Percentiles rank a stretch among this genome's conserved stretches.
Evolutionary conservation across 2,797 vertebrate species (phyloP).

Genomic region (Chiloscyllium punctatum): DNA sequence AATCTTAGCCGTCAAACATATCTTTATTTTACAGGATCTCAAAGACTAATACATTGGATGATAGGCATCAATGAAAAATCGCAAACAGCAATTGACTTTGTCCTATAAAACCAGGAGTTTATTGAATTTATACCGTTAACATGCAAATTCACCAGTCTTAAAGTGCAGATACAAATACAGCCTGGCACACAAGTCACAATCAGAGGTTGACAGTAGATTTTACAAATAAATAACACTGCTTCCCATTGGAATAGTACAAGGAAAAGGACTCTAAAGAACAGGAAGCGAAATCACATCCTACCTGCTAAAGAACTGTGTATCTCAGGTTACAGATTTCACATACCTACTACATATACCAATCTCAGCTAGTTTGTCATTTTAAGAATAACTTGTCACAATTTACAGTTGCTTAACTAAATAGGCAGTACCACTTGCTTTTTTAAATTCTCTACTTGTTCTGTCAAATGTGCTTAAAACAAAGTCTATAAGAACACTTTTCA

Average conservation of each 20-base stretch:
- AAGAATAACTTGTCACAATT: constrained; percentile 14
- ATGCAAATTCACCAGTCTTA: constrained; percentile 37
- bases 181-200: constrained; percentile 15
- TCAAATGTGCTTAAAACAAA: constrained; percentile 27
- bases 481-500: not conserved
- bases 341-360: constrained; percentile 20
- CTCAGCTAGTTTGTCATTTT: constrained; percentile 28
- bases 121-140: constrained; percentile 30
- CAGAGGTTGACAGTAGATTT: constrained; percentile 20
- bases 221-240: constrained; percentile 35
- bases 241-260: constrained; percentile 34
- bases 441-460: not conserved
- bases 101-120: constrained; percentile 37
- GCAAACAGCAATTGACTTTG: constrained; percentile 33
- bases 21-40: constrained; percentile 37
- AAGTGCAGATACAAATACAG: constrained; percentile 37
- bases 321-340: constrained; percentile 32
- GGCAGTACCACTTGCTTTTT: constrained; percentile 19
- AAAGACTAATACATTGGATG: constrained; percentile 32
- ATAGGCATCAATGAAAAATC: constrained; percentile 32
- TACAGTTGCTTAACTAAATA: constrained; percentile 24
- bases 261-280: constrained; percentile 26
- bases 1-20: constrained; percentile 19
- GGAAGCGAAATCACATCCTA: constrained; percentile 35
- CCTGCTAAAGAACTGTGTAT: constrained; percentile 8